Evolutionary conservation across 2,113 vertebrate species (phyloP).

Genomic region (Phaethornis superciliosus): DNA sequence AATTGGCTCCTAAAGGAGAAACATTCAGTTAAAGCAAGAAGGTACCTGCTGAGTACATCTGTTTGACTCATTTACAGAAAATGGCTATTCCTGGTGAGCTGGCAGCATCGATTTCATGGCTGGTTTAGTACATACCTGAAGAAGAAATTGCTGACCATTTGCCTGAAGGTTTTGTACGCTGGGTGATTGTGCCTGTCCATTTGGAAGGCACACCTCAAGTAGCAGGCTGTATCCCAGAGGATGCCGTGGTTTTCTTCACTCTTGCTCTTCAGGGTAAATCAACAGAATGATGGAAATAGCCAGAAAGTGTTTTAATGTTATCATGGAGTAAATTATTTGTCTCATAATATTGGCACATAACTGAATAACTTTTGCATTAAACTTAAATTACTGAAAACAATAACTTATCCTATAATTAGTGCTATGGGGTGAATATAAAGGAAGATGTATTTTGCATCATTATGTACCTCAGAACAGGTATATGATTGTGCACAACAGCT

Average conservation of each 20-base stretch:
- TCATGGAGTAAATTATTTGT: background rate
- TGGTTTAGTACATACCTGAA: background rate
- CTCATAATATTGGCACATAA: background rate
- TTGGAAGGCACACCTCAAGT: background rate
- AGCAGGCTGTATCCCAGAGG: background rate
- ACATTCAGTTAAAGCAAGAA: background rate
- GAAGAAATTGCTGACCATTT: background rate
- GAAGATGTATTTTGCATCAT: background rate
- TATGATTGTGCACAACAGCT: background rate
- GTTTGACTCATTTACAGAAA: background rate
- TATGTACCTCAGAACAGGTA: background rate
- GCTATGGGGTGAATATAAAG: background rate
- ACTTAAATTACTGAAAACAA: background rate
- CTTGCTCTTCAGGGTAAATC: no score
- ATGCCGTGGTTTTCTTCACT: background rate
- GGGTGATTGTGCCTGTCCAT: background rate
- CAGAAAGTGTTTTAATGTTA: background rate
- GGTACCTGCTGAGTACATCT: background rate
- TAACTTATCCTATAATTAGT: background rate
- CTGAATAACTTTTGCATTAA: background rate
- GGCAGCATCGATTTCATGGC: background rate
- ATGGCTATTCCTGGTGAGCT: background rate
- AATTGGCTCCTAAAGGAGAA: background rate
- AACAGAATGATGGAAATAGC: background rate
- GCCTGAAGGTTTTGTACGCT: background rate